Evolutionary conservation across 2,113 vertebrate genomes (phyloP).

Genomic region (Hepsetus odoe): DNA sequence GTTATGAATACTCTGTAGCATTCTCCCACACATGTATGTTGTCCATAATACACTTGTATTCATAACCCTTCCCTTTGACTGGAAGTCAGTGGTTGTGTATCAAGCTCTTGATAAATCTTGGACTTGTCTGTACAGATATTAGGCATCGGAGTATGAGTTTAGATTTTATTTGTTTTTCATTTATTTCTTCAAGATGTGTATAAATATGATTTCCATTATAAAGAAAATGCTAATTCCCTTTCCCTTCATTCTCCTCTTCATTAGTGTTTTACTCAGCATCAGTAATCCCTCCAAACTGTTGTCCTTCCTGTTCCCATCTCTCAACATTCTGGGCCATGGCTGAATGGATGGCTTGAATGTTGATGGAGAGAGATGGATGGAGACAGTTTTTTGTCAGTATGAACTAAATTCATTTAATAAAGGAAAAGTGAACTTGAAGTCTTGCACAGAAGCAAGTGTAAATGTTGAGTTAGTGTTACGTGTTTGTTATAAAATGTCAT

Average conservation of each 20-base stretch:
- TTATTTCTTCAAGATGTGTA: not conserved
- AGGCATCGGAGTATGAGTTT: not conserved
- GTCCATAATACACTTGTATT: constrained; percentile 8
- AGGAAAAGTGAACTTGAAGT: constrained; percentile 61
- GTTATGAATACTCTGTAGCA: not conserved
- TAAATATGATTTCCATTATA: constrained; percentile 18
- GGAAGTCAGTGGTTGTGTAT: constrained; percentile 3
- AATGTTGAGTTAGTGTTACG: not conserved
- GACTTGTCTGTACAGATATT: not conserved
- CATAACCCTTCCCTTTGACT: not conserved
- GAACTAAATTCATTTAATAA: constrained; percentile 76
- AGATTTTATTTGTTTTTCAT: not conserved
- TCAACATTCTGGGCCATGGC: constrained; percentile 56
- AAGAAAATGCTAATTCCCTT: not conserved
- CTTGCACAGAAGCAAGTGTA: constrained; percentile 1
- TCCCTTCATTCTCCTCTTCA: not conserved
- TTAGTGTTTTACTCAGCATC: not conserved
- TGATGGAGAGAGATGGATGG: constrained; percentile 29
- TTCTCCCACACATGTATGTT: not conserved
- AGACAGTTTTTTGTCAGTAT: constrained; percentile 59
- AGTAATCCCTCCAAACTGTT: not conserved
- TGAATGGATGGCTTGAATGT: constrained; percentile 47
- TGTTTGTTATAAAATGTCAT: not conserved
- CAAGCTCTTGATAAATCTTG: not conserved
- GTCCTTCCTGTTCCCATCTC: not conserved